Percentiles rank a stretch among this genome's conserved stretches.
Evolutionary conservation across 2,888 invertebrate genomes (phyloP).

Genomic region (Busseola fusca): DNA sequence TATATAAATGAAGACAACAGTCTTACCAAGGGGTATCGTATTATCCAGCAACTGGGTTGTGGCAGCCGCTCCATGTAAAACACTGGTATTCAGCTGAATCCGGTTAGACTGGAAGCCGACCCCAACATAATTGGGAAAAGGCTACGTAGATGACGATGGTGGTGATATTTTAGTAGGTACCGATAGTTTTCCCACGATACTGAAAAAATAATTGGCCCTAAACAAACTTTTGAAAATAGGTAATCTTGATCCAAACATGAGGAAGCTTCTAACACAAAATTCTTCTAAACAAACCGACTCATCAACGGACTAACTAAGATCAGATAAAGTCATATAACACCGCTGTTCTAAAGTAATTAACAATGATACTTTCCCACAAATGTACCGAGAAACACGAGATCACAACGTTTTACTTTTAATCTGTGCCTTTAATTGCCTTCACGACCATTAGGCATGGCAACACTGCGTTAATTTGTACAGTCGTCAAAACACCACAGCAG

Average conservation of each 20-base stretch:
- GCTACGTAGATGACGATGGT: too few relatives aligned
- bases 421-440: constrained; percentile 60
- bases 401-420: constrained; percentile 68
- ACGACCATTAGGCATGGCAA: constrained; percentile 57
- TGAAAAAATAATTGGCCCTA: constrained; percentile 7
- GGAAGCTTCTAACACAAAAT: constrained; percentile 32
- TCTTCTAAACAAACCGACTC: constrained; percentile 54
- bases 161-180: not conserved
- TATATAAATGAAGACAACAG: too few relatives aligned
- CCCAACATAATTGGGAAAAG: too few relatives aligned
- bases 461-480: constrained; percentile 49
- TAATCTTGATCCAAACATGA: constrained; percentile 40
- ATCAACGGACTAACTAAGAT: constrained; percentile 45
- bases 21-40: too few relatives aligned
- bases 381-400: constrained; percentile 63
- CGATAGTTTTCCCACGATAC: constrained; percentile 7
- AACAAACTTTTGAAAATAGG: not conserved
- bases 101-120: too few relatives aligned
- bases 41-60: too few relatives aligned
- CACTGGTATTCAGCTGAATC: too few relatives aligned
- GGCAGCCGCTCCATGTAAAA: too few relatives aligned
- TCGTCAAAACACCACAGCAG: constrained; percentile 33
- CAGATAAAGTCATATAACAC: constrained; percentile 60
- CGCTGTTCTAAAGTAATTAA: constrained; percentile 63
- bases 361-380: constrained; percentile 68